Base-by-base conservation (phyloP, 2,888 invertebrate species). In the Galerucella nymphaeae region DNA sequence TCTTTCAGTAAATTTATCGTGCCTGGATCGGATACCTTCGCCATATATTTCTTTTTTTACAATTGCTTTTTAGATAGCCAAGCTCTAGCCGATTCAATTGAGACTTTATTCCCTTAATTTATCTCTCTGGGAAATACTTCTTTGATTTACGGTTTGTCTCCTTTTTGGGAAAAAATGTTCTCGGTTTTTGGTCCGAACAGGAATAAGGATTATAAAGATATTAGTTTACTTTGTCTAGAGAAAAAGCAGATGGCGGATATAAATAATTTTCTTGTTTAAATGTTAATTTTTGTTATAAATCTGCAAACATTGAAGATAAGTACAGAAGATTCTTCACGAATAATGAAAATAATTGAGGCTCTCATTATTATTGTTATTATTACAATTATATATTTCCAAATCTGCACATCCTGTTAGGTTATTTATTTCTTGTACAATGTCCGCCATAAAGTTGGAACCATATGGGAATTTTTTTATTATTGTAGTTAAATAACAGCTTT, bases 21-120 rank as follows among this genome's bases (percentile, higher is more conserved):
- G 82, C 80, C 83, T 83, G 83, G 80, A 81, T 81, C 79, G 80
- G 83, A 83, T 82, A 80, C 79, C 82, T 79, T 75, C 75, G 80
- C 82, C 77, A 81, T 82, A 82, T 83, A 83, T 83, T 79, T 82
- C 80, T 82, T 81, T 82, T n/a, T 82, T 81, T 80, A 82, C 82
- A 82, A 83, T 83, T 83, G 82, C 82, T 77, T 80, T 82, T 81
- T 78, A 79, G 73, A 74, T 74, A 71, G 61, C 61, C 61, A 62
- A 62, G 42, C 61, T 62, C 61, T 62, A 62, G 64, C 70, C 72
- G 71, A 73, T 74, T 76, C 72, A 74, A 76, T 72, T 76, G 74
- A 76, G 75, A 74, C 75, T 70, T 59, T 71, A 69, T 61, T 63
- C 67, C 50, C 67, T 75, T 71, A 74, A 75, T 72, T 75, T 75